phyloP scores from a whole-genome alignment of 2,797 vertebrate species.

The Urophycis tenuis region DNA sequence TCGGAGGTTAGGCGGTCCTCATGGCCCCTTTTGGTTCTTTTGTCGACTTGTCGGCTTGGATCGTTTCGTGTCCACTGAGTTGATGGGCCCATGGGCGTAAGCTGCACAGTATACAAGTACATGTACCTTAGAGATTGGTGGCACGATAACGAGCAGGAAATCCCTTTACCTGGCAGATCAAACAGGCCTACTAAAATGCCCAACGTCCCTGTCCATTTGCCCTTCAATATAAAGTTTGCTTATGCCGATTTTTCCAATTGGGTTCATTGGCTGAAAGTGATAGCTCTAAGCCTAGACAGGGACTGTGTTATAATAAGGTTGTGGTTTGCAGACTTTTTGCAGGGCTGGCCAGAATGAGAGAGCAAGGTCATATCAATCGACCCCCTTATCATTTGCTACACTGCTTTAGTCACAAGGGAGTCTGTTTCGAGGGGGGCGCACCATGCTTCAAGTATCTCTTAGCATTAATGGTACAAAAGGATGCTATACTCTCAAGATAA shows the following conservation, averaged over 20 bases:
- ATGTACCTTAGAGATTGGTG: constrained; percentile 41
- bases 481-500: neutral
- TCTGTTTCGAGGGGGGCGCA: neutral
- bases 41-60: too few relatives aligned
- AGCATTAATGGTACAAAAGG: neutral
- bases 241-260: neutral
- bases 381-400: neutral
- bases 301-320: neutral
- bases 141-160: constrained; percentile 45
- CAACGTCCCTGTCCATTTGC: too few relatives aligned
- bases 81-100: constrained; percentile 18
- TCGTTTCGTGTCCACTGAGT: neutral
- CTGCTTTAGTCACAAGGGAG: neutral
- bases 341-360: neutral
- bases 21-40: too few relatives aligned
- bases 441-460: neutral
- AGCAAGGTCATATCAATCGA: neutral
- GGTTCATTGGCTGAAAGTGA: neutral
- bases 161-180: constrained; percentile 54
- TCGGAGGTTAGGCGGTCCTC: too few relatives aligned
- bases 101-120: neutral
- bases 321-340: neutral
- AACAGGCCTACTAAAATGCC: constrained; percentile 3
- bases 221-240: constrained; percentile 28
- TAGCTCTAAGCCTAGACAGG: neutral